Evolutionary conservation across 2,113 vertebrate species (phyloP).

Genomic region (Plestiodon gilberti): DNA sequence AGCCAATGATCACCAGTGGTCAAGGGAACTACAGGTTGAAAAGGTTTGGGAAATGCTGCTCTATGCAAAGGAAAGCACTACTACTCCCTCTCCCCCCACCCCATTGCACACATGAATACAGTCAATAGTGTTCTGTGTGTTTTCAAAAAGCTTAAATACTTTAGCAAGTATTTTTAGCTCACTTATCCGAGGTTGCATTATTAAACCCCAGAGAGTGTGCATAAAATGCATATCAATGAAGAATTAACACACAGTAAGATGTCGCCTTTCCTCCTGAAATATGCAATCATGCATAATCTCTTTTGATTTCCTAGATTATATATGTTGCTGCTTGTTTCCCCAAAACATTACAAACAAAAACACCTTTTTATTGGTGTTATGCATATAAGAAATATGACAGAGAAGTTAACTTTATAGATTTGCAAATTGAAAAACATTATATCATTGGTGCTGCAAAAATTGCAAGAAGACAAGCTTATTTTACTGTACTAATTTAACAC

Average conservation of each 20-base stretch:
- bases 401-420: not conserved
- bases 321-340: not conserved
- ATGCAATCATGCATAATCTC: not conserved
- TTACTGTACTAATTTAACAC: not conserved
- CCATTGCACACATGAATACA: not conserved
- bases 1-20: too few relatives aligned
- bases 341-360: not conserved
- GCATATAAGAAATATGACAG: not conserved
- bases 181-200: not conserved
- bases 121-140: not conserved
- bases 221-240: not conserved
- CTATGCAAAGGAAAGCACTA: not conserved
- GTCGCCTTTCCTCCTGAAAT: not conserved
- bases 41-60: too few relatives aligned
- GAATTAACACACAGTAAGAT: not conserved
- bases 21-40: too few relatives aligned
- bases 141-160: not conserved
- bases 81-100: not conserved
- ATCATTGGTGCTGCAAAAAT: not conserved
- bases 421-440: not conserved
- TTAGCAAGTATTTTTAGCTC: not conserved
- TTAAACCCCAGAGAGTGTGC: not conserved
- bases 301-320: not conserved
- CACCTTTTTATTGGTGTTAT: not conserved
- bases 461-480: slow-evolving; percentile 14